Conservation (phyloP, 2,797 vertebrate genomes). For the Enteromius anoplus region DNA sequence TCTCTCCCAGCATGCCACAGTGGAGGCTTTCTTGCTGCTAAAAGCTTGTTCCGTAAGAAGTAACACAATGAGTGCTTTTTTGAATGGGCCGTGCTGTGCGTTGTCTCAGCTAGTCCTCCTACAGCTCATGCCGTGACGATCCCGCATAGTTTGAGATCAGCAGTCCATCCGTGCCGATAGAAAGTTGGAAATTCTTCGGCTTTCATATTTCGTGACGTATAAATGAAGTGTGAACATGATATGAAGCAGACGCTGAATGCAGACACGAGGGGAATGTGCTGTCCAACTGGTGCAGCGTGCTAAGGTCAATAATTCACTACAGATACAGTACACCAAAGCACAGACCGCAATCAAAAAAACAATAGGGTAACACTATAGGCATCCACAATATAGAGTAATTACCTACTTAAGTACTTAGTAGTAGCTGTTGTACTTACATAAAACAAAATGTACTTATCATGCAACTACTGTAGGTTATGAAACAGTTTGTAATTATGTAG, state of each 20-base stretch:
- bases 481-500: too few relatives aligned
- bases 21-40: slow-evolving; percentile 11
- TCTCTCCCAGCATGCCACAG: slow-evolving; percentile 37
- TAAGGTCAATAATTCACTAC: slow-evolving; percentile 8
- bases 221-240: slow-evolving; percentile 55
- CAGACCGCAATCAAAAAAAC: neutral
- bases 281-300: slow-evolving; percentile 29
- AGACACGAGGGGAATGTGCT: slow-evolving; percentile 54
- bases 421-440: too few relatives aligned
- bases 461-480: too few relatives aligned
- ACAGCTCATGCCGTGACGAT: neutral
- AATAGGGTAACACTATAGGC: too few relatives aligned
- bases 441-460: too few relatives aligned
- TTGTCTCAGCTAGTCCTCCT: neutral
- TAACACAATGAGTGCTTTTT: slow-evolving; percentile 9
- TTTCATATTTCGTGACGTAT: slow-evolving; percentile 35
- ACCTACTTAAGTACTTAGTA: too few relatives aligned
- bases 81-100: slow-evolving; percentile 12
- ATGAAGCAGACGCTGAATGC: slow-evolving; percentile 46
- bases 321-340: slow-evolving; percentile 23
- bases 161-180: slow-evolving; percentile 24
- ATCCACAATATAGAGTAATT: too few relatives aligned
- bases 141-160: slow-evolving; percentile 23
- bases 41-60: neutral
- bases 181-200: slow-evolving; percentile 32